These are phyloP conservation scores for Noctuana brunneofusca DNA, from an alignment of 2,888 invertebrate genomes.

Conservation along the genomic window DNA sequence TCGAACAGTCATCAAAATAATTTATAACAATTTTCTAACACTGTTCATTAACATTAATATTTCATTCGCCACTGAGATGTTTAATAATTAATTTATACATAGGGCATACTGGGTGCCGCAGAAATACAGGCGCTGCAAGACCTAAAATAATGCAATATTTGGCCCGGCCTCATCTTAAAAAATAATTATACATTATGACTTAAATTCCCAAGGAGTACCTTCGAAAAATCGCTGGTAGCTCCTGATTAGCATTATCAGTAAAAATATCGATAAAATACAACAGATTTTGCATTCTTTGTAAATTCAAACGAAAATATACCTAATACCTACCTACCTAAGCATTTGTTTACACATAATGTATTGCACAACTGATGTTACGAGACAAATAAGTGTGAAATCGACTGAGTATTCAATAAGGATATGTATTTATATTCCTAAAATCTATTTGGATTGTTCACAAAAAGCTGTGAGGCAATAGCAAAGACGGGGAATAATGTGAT, in stretches of 20 bases:
- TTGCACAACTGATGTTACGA: constrained; percentile 79
- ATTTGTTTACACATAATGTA: constrained; percentile 71
- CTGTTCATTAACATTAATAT: constrained; percentile 81
- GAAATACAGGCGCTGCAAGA: constrained; percentile 71
- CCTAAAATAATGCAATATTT: constrained; percentile 80
- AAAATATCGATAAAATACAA: constrained; percentile 81
- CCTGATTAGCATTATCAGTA: constrained; percentile 62
- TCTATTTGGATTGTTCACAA: constrained; percentile 70
- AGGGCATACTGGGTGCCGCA: constrained; percentile 69
- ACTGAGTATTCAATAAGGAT: constrained; percentile 81
- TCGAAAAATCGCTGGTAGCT: constrained; percentile 53
- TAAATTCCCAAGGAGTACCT: constrained; percentile 61
- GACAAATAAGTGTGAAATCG: constrained; percentile 69
- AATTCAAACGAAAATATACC: constrained; percentile 79
- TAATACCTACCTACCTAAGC: constrained; percentile 80
- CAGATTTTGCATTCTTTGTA: constrained; percentile 78
- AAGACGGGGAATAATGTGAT: constrained; percentile 48
- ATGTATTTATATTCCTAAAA: constrained; percentile 76
- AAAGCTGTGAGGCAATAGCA: constrained; percentile 73
- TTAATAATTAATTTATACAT: constrained; percentile 70
- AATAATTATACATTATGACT: constrained; percentile 81
- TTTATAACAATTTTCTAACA: constrained; percentile 84
- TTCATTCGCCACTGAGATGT: constrained; percentile 81
- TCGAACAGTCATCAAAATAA: constrained; percentile 85
- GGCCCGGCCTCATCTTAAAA: constrained; percentile 81